Percentiles rank a stretch among this genome's conserved stretches.
Evolutionary conservation across 30 jellyfish, hydroid and myxozoan species (phyloP).

Genomic region (Rhopilema esculentum): DNA sequence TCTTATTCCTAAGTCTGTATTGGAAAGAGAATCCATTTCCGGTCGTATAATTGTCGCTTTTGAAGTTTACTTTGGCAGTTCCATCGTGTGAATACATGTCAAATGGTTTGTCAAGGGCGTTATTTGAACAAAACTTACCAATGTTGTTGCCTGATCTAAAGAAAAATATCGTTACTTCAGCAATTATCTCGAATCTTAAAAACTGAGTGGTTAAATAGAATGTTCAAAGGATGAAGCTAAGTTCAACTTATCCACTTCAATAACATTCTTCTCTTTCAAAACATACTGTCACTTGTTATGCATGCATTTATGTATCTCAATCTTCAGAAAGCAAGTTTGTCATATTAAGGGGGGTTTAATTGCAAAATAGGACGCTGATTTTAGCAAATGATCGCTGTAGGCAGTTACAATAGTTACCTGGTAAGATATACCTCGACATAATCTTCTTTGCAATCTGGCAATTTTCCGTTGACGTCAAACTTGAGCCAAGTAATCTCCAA

Average conservation of each 20-base stretch:
- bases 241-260: too few relatives aligned
- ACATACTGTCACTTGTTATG: too few relatives aligned
- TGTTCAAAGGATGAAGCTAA: too few relatives aligned
- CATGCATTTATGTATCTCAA: too few relatives aligned
- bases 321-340: too few relatives aligned
- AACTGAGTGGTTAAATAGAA: too few relatives aligned
- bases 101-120: neutral
- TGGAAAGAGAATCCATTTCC: neutral
- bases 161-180: neutral
- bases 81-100: constrained; percentile 11
- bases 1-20: neutral
- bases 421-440: neutral
- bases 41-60: neutral
- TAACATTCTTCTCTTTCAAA: too few relatives aligned
- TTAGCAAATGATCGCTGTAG: too few relatives aligned
- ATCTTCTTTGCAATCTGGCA: neutral
- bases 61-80: neutral
- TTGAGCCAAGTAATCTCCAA: neutral
- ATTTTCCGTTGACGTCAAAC: neutral
- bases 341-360: too few relatives aligned
- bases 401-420: too few relatives aligned
- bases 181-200: neutral
- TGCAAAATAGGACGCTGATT: too few relatives aligned
- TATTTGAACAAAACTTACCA: constrained; percentile 1
- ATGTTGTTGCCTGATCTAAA: neutral